Conservation (phyloP, 2,888 invertebrate species). For the Linnaemya vulpina region DNA sequence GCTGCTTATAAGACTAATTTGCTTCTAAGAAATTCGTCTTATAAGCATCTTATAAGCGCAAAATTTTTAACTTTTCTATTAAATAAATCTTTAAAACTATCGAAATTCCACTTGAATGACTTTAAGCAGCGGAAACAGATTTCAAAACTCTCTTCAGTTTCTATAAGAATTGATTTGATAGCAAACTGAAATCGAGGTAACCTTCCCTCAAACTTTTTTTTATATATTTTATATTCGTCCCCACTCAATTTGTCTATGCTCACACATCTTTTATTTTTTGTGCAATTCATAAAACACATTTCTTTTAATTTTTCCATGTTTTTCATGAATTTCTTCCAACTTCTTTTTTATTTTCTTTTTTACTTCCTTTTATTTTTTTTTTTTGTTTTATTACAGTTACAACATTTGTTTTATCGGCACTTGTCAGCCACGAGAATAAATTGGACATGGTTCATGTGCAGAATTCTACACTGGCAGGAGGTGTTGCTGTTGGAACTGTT, state of each 20-base stretch:
- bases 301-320: slow-evolving; percentile 42
- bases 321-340: slow-evolving; percentile 24
- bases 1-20: too few relatives aligned
- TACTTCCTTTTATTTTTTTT: background rate
- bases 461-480: slow-evolving; percentile 96
- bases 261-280: slow-evolving; percentile 32
- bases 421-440: slow-evolving; percentile 89
- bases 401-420: slow-evolving; percentile 92
- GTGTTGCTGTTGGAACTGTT: slow-evolving; percentile 94
- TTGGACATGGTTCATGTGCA: slow-evolving; percentile 97
- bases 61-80: too few relatives aligned
- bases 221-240: slow-evolving; percentile 18
- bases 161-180: background rate
- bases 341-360: background rate
- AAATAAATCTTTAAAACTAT: too few relatives aligned
- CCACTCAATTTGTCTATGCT: slow-evolving; percentile 15
- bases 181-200: background rate
- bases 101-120: too few relatives aligned
- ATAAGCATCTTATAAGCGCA: too few relatives aligned
- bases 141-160: too few relatives aligned
- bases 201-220: slow-evolving; percentile 18
- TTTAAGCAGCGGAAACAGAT: too few relatives aligned
- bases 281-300: slow-evolving; percentile 44
- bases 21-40: too few relatives aligned
- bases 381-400: slow-evolving; percentile 84